Evolutionary conservation across 2,888 invertebrate species (phyloP).

Genomic region (Empis stercorea): DNA sequence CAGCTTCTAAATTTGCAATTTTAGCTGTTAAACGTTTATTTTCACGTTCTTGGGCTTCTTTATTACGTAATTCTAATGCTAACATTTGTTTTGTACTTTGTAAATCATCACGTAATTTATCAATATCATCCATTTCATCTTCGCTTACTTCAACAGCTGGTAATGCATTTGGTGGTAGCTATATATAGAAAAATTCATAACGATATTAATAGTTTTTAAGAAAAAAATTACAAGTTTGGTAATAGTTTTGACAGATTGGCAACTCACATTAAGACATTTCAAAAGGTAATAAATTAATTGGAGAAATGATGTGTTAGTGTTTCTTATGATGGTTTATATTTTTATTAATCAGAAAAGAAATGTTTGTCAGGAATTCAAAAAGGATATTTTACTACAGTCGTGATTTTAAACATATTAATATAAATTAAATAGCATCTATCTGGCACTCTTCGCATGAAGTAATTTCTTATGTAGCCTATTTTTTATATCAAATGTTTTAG

Average conservation of each 20-base stretch:
- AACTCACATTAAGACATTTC: too few species aligned
- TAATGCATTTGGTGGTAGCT: slow-evolving; percentile 12
- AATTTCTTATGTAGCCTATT: too few species aligned
- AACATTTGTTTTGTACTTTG: slow-evolving; percentile 86
- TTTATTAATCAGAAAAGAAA: too few species aligned
- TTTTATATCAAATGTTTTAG: too few species aligned
- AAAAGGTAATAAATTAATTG: too few species aligned
- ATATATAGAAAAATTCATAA: slow-evolving; percentile 1
- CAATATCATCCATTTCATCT: slow-evolving; percentile 85
- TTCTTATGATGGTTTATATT: too few species aligned
- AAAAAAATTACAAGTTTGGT: not conserved
- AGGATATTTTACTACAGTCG: too few species aligned
- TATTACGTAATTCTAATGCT: slow-evolving; percentile 72
- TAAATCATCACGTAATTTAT: slow-evolving; percentile 77
- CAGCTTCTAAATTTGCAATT: slow-evolving; percentile 69
- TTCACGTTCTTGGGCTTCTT: slow-evolving; percentile 72
- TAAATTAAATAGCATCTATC: too few species aligned
- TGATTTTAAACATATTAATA: too few species aligned
- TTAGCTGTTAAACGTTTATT: slow-evolving; percentile 69
- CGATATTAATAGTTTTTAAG: not conserved
- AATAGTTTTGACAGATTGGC: not conserved
- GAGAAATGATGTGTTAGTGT: too few species aligned
- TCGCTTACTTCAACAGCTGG: slow-evolving; percentile 54
- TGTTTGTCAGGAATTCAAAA: too few species aligned
- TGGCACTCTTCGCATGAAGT: too few species aligned